Base-by-base conservation (phyloP, 2,113 vertebrate species). In the Ancistrus triradiatus region DNA sequence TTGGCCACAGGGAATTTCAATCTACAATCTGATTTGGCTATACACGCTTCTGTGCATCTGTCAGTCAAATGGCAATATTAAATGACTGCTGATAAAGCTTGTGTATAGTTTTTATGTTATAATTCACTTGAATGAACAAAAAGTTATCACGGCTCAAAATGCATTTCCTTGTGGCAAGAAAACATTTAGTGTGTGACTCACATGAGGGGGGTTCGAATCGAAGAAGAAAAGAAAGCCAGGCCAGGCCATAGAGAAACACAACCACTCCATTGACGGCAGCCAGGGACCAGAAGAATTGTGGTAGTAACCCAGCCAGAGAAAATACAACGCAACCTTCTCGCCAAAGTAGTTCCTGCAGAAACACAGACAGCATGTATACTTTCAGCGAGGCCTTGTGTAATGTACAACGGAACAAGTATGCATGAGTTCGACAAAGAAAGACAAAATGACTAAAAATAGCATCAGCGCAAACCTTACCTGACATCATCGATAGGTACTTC, bases 241-340 rank as follows among this genome's bases (percentile, higher is more conserved):
- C 77, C 1, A 93, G 75, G 15, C 90, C 93, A n/a, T 87, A 88
- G 8, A 93, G 76, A 3, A 95, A 85, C 13, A 92, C 55, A 0
- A 87, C 0, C 25, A 91, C 5, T 17, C 95, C 95, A 0, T 64
- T 43, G 7, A 35, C 0, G 0, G 94, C 87, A 0, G 93, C 94
- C 94, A 0, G 90, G 73, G 1, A 85, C 14, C 70, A 98, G 84
- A 82, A 95, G 73, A 64, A 11, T 80, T 19, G 93, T 97, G 75
- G n/a, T 98, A 98, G 92, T 90, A 97, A 61, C 90, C 87, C 10
- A 97, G 84, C 95, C 95, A 98, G 56, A 91, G 84, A 1, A 92
- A 95, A 77, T 98, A 98, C 61, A 97, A 78, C 0, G 92, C 93
- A 73, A 91, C 89, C 77, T 97, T 95, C 83, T 96, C 95, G 0